Base-by-base conservation (phyloP, 2,888 invertebrate species). In the Mechanitis mazaeus region DNA sequence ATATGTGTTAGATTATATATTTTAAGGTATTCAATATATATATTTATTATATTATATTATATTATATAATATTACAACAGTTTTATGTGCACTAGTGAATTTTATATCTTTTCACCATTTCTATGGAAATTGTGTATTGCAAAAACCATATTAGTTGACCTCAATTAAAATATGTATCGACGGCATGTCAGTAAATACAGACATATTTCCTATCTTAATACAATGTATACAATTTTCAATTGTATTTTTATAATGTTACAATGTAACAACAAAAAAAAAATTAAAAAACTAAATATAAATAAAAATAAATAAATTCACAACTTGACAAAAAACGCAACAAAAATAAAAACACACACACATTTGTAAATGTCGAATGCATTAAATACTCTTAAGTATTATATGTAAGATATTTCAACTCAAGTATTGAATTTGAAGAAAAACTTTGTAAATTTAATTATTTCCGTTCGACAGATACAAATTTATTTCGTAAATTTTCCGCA, bases 371-470 rank as follows among this genome's bases (percentile, higher is more conserved):
- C 1, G 20, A 20, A 20, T 20, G 20, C 20, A 20, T 47, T 45
- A 33, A 53, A 60, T 50, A 47, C 60, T 45, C 54, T 54, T 60
- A 45, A 28, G 56, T 56, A 60, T 31, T 50, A 55, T 42, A 33
- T 33, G 50, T 28, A 28, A 33, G 47, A 42, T 42, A 35, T 33
- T 45, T 33, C 50, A 58, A 55, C 47, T 50, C 31, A 38, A 54
- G 54, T 53, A 47, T 62, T 58, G 45, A 45, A 55, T 60, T 56
- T 55, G 54, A 61, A 35, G 57, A 61, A 65, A 63, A 65, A 63
- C 59, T 64, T 65, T 45, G 38, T 45, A 47, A 61, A 63, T 65
- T 63, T 65, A 65, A 65, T 65, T 63, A 63, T 65, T 63, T 57
- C 57, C 11, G 45, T 61, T 63, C 55, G 53, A 59, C 31, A 57